phyloP scores from a whole-genome alignment of 1,140 invertebrate species.

The Cataglyphis hispanica region DNA sequence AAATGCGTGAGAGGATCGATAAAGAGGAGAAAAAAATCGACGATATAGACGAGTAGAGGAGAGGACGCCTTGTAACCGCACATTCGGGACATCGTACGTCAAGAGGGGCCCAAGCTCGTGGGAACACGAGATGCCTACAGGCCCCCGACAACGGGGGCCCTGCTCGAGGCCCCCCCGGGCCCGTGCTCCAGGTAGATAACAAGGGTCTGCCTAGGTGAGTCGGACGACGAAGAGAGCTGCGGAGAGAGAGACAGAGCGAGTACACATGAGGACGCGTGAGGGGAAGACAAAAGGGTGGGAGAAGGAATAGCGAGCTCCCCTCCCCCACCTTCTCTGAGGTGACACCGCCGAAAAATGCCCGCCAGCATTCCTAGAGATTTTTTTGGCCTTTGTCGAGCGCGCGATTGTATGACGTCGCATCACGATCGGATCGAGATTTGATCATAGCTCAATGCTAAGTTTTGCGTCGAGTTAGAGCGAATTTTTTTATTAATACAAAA shows the following conservation, averaged over 20 bases:
- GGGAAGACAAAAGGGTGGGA: background rate
- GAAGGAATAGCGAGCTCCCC: background rate
- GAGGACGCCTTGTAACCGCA: conserved; percentile 69
- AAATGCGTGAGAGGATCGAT: conserved; percentile 17
- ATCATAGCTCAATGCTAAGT: conserved; percentile 38
- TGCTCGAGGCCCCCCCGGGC: background rate
- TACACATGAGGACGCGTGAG: background rate
- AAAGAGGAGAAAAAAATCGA: conserved; percentile 30
- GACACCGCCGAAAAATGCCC: conserved; percentile 84
- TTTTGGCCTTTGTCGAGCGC: conserved; percentile 83
- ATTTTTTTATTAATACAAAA: background rate
- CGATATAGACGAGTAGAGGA: conserved; percentile 63
- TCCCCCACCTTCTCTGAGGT: conserved; percentile 72
- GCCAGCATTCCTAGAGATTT: conserved; percentile 84
- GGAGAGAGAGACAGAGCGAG: conserved; percentile 13
- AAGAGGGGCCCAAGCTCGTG: conserved; percentile 74
- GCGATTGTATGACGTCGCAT: conserved; percentile 82
- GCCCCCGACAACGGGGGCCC: background rate
- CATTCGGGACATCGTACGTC: conserved; percentile 73
- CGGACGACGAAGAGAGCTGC: conserved; percentile 5
- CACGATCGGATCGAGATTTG: conserved; percentile 60
- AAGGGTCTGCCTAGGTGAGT: conserved; percentile 40
- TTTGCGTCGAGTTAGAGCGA: background rate
- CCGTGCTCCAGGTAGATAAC: conserved; percentile 46
- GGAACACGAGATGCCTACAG: conserved; percentile 67